These are phyloP conservation scores for Synergus gifuensis DNA, from an alignment of 2,888 invertebrate genomes.

Conservation along the genomic window DNA sequence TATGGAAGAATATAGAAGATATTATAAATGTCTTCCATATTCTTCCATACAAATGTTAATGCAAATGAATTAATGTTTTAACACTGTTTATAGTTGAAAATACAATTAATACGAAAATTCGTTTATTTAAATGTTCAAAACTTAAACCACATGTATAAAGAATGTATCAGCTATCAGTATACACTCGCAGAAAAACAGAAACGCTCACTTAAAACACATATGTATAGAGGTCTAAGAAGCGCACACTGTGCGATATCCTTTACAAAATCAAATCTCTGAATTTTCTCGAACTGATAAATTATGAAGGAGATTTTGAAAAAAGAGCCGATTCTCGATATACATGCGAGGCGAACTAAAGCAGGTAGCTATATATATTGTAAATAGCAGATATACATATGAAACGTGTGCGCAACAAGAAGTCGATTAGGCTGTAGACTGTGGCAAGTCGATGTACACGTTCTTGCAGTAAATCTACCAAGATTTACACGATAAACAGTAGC, in stretches of 20 bases:
- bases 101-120: too few species aligned
- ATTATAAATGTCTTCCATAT: too few species aligned
- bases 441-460: slow-evolving; percentile 63
- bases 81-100: too few species aligned
- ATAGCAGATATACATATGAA: slow-evolving; percentile 56
- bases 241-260: slow-evolving; percentile 53
- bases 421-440: slow-evolving; percentile 49
- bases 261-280: slow-evolving; percentile 53
- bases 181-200: slow-evolving; percentile 43
- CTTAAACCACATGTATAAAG: neutral
- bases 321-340: slow-evolving; percentile 53
- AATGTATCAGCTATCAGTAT: slow-evolving; percentile 29
- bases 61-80: too few species aligned
- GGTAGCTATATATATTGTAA: slow-evolving; percentile 57
- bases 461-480: slow-evolving; percentile 60
- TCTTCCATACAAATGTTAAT: too few species aligned
- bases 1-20: too few species aligned
- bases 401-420: slow-evolving; percentile 45
- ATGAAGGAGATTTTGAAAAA: slow-evolving; percentile 52
- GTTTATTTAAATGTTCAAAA: too few species aligned
- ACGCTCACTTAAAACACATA: slow-evolving; percentile 53
- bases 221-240: slow-evolving; percentile 48
- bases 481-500: slow-evolving; percentile 61
- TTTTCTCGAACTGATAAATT: slow-evolving; percentile 53
- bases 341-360: slow-evolving; percentile 54